Evolutionary conservation across 2,797 vertebrate genomes (phyloP).

Genomic region (Cynopterus sphinx): DNA sequence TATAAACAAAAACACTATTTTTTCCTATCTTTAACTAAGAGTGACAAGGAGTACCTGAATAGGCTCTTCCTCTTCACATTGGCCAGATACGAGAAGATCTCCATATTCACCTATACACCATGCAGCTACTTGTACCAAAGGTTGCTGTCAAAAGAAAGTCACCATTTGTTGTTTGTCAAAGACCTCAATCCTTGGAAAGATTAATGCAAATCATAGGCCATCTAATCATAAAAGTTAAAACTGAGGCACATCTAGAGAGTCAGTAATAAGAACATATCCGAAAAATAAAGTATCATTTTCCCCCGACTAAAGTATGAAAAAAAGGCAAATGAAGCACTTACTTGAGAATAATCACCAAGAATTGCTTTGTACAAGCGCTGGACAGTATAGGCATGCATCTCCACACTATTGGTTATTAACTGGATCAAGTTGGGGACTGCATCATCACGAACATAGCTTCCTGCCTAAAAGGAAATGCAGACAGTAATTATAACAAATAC

Average conservation of each 20-base stretch:
- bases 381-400: constrained; percentile 99
- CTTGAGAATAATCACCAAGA: constrained; percentile 98
- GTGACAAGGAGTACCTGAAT: constrained; percentile 91
- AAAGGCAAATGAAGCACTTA: constrained; percentile 77
- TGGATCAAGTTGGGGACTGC: constrained; percentile 99
- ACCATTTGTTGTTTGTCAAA: constrained; percentile 53
- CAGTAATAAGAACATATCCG: neutral
- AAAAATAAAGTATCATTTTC: neutral
- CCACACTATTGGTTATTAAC: constrained; percentile 98
- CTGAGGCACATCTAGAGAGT: neutral
- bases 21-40: neutral
- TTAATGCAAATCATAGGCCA: constrained; percentile 13
- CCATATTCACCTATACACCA: constrained; percentile 99
- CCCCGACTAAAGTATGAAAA: neutral
- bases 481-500: neutral
- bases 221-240: constrained; percentile 29
- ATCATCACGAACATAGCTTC: constrained; percentile 98
- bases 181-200: constrained; percentile 48
- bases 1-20: neutral
- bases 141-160: constrained; percentile 89
- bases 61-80: constrained; percentile 99
- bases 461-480: constrained; percentile 89
- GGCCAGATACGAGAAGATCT: constrained; percentile 97
- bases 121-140: constrained; percentile 97
- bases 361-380: constrained; percentile 99